Percentiles rank a stretch among this genome's conserved stretches.
phyloP scores from a whole-genome alignment of 2,797 vertebrate species.

The Cephalopachus bancanus region DNA sequence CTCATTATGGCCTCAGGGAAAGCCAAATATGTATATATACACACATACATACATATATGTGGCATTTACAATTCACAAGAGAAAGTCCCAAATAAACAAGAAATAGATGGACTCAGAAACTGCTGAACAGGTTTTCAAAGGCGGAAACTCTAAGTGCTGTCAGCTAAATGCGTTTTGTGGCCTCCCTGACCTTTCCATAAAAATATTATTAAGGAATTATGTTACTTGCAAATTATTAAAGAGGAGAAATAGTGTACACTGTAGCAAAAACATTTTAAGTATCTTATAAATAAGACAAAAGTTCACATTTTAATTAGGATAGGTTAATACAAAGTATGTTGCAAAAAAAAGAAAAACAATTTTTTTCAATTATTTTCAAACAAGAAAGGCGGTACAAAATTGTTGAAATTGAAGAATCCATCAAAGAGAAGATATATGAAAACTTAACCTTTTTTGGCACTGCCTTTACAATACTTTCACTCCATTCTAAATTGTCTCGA shows the following conservation, averaged over 20 bases:
- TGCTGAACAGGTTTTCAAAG: constrained; percentile 44
- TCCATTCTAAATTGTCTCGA: constrained; percentile 24
- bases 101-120: constrained; percentile 8
- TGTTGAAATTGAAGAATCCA: not conserved
- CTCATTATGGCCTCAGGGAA: not conserved
- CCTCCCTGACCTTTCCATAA: constrained; percentile 14
- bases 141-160: not conserved
- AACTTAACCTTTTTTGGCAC: not conserved
- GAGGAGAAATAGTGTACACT: not conserved
- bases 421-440: not conserved
- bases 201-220: constrained; percentile 42
- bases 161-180: not conserved
- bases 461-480: not conserved
- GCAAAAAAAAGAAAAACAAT: not conserved
- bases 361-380: constrained; percentile 1
- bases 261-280: constrained; percentile 43
- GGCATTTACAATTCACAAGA: not conserved
- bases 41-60: not conserved
- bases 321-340: constrained; percentile 53
- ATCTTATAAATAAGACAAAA: constrained; percentile 44
- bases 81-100: constrained; percentile 11
- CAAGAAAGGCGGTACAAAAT: not conserved
- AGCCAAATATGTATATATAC: not conserved
- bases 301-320: constrained; percentile 61
- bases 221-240: constrained; percentile 52